These are phyloP conservation scores for Apeltes quadracus DNA, from an alignment of 2,113 vertebrate species.

Conservation along the genomic window DNA sequence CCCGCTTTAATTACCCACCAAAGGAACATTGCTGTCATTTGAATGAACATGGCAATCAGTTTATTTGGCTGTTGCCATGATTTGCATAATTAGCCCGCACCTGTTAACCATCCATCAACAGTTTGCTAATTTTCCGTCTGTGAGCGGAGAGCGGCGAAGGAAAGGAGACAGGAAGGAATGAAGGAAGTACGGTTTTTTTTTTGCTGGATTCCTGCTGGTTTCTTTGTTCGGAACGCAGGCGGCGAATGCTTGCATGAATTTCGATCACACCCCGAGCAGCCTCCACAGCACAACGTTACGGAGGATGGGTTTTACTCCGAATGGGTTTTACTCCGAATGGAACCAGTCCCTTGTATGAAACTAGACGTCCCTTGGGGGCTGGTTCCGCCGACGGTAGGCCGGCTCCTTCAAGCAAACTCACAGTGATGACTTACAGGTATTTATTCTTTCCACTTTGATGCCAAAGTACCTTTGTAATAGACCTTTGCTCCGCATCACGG, in stretches of 20 bases:
- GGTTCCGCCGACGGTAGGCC: not conserved
- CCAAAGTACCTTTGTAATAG: not conserved
- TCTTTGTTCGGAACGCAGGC: conserved; percentile 59
- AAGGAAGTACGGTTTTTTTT: not conserved
- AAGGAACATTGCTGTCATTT: conserved; percentile 79
- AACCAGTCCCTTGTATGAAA: too few species aligned
- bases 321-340: conserved; percentile 45
- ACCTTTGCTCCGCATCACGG: not conserved
- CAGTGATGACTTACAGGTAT: not conserved
- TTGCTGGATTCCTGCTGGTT: conserved; percentile 55
- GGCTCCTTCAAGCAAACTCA: not conserved
- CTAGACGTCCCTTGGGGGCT: not conserved
- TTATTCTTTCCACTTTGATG: not conserved
- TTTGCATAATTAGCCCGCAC: conserved; percentile 79
- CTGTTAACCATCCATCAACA: conserved; percentile 78
- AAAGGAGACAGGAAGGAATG: conserved; percentile 33
- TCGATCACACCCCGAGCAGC: too few species aligned
- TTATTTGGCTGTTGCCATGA: conserved; percentile 78
- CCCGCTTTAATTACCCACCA: conserved; percentile 79
- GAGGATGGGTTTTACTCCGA: conserved; percentile 39
- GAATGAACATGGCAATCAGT: conserved; percentile 82
- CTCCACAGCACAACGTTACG: conserved; percentile 36
- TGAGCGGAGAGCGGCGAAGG: conserved; percentile 50
- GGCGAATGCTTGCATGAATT: conserved; percentile 9
- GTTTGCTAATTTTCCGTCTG: conserved; percentile 73